Evolutionary conservation across 1,140 invertebrate genomes (phyloP), one percentile per base, ranked within the genome.

Genomic region (Bradysia coprophila): DNA sequence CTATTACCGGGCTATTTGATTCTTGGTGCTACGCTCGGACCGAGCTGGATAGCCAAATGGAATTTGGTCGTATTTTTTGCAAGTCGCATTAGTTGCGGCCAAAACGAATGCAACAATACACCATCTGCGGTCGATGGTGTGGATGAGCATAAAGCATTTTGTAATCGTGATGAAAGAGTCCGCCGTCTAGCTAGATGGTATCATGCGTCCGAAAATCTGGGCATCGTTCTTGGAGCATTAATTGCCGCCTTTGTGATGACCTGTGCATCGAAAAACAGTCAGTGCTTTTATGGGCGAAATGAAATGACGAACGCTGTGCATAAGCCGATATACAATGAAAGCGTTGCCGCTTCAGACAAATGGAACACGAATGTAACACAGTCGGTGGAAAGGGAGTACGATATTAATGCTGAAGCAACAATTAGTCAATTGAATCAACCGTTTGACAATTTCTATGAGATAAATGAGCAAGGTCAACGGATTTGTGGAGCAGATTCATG

Each of bases 11-110:
- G 63, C 2, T 76, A 73, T 46, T 51, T 72, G 15, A 41, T 76
- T 13, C 49, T 76, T 15, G 75, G 75, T 0, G 41, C 71, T 1
- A 67, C 63, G 15, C 46, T 66, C 4, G 72, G 69, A 37, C 66
- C 68, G 15, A 55, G 68, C 10, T 67, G 64, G 28, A 54, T 67
- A 18, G 66, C 69, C 19, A 64, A 72, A 43, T 64, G 67, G 0
- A 64, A 71, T 0, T 66, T 74, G 40, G 61, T 77, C 4, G 72
- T 76, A 46, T 64, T 67, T 2, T 64, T 71, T 8, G 70, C 73
- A 0, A 65, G 65, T 2, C 71, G 67, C 50, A 53, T 78, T 24
- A 68, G 70, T 24, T 67, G 69, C 46, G 63, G 73, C 1, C 57
- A 58, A 44, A 48, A 54, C 33, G 50, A 55, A 45, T 58, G 54